Evolutionary conservation across 2,113 vertebrate species (phyloP).

Genomic region (Pipra filicauda): DNA sequence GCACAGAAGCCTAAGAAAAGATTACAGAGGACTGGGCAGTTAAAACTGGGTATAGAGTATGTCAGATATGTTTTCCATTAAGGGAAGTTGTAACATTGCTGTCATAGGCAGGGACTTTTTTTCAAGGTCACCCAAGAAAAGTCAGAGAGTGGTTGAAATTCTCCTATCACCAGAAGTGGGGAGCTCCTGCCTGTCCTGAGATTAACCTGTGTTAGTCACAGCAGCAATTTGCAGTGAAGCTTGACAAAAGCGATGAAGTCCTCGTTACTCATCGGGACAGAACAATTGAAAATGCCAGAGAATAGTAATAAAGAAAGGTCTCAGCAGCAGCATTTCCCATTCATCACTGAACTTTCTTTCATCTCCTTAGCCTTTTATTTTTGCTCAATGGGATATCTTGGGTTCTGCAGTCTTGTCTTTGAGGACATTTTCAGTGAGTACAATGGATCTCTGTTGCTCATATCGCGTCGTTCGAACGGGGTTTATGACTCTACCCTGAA

Average conservation of each 20-base stretch:
- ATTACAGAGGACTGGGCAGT: background rate
- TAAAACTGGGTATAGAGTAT: background rate
- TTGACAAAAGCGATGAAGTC: background rate
- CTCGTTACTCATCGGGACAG: background rate
- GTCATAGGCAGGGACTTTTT: background rate
- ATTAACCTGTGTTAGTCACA: background rate
- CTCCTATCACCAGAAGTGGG: accelerated
- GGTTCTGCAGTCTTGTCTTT: background rate
- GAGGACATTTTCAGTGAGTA: background rate
- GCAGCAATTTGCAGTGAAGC: background rate
- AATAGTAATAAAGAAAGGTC: background rate
- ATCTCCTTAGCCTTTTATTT: background rate
- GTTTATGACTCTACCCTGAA: background rate
- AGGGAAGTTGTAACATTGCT: background rate
- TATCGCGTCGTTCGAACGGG: accelerated
- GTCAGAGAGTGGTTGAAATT: background rate
- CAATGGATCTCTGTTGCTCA: background rate
- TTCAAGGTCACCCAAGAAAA: background rate
- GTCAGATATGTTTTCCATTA: background rate
- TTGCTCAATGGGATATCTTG: background rate
- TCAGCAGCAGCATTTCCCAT: background rate
- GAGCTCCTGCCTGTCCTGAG: background rate
- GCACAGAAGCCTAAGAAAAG: background rate
- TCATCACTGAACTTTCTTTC: slow-evolving; percentile 11
- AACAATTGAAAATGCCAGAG: background rate